Evolutionary conservation across 2,888 invertebrate genomes (phyloP).

Genomic region (Drosophila gaucha): DNA sequence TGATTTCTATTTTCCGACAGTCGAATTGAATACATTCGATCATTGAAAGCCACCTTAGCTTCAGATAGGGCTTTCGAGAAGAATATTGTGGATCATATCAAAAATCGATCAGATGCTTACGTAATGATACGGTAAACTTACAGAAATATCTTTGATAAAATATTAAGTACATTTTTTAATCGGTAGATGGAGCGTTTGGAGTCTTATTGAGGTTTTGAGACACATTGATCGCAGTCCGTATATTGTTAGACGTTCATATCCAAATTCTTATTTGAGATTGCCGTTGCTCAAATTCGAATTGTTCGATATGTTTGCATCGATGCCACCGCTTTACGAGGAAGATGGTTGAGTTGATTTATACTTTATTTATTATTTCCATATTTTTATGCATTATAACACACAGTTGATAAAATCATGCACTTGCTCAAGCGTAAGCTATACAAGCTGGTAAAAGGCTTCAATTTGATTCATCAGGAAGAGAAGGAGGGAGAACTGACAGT

Average conservation of each 20-base stretch:
- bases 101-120: not conserved
- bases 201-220: not conserved
- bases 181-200: not conserved
- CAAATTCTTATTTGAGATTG: not conserved
- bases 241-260: not conserved
- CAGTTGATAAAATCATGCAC: constrained; percentile 1
- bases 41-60: not conserved
- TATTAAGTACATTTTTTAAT: not conserved
- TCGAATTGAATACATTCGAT: constrained; percentile 1
- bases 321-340: not conserved
- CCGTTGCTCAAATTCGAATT: constrained; percentile 1
- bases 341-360: not conserved
- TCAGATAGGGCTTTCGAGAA: not conserved
- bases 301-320: not conserved
- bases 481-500: not conserved
- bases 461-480: not conserved
- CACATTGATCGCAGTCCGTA: not conserved
- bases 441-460: not conserved
- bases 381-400: not conserved
- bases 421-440: constrained; percentile 3
- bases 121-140: not conserved
- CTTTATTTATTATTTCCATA: not conserved
- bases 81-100: not conserved
- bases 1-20: not conserved
- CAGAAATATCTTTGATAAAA: not conserved